These are phyloP conservation scores for Hippocampus barbouri DNA, from an alignment of 2,113 vertebrate species.

Conservation along the genomic window DNA sequence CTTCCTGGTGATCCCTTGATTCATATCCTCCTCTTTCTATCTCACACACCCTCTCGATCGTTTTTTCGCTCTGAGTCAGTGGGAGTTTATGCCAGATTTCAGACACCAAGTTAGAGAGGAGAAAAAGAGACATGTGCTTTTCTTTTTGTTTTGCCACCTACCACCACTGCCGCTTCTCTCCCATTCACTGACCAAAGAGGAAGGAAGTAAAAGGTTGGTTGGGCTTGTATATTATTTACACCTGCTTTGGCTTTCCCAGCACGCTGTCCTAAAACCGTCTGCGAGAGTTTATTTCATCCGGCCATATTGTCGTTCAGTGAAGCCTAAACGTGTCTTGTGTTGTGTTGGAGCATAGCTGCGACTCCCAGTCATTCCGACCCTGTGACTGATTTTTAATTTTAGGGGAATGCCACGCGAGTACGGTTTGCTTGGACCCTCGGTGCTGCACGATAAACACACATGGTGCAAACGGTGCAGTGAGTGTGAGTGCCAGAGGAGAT, in stretches of 20 bases:
- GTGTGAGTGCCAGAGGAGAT: slow-evolving; percentile 52
- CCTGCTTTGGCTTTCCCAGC: not conserved
- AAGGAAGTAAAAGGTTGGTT: slow-evolving; percentile 58
- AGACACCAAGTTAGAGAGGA: slow-evolving; percentile 19
- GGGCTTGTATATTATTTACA: slow-evolving; percentile 12
- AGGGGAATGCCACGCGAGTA: slow-evolving; percentile 50
- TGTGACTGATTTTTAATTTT: slow-evolving; percentile 28
- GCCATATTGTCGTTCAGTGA: not conserved
- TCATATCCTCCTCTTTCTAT: not conserved
- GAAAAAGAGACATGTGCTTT: slow-evolving; percentile 59
- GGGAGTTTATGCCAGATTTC: slow-evolving; percentile 32
- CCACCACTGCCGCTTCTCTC: slow-evolving; percentile 37
- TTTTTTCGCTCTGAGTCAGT: slow-evolving; percentile 18
- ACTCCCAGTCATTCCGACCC: slow-evolving; percentile 13
- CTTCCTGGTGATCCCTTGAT: slow-evolving; percentile 7
- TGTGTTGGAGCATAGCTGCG: slow-evolving; percentile 11
- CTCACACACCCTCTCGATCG: slow-evolving; percentile 4
- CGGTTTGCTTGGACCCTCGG: not conserved
- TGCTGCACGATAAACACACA: slow-evolving; percentile 37
- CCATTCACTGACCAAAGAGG: slow-evolving; percentile 53
- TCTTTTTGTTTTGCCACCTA: slow-evolving; percentile 28
- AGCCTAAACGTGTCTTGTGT: not conserved
- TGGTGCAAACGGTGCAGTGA: slow-evolving; percentile 28
- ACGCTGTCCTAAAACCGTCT: not conserved
- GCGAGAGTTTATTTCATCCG: not conserved